phyloP scores from a whole-genome alignment of 2,888 invertebrate genomes.

The Phortica magna region DNA sequence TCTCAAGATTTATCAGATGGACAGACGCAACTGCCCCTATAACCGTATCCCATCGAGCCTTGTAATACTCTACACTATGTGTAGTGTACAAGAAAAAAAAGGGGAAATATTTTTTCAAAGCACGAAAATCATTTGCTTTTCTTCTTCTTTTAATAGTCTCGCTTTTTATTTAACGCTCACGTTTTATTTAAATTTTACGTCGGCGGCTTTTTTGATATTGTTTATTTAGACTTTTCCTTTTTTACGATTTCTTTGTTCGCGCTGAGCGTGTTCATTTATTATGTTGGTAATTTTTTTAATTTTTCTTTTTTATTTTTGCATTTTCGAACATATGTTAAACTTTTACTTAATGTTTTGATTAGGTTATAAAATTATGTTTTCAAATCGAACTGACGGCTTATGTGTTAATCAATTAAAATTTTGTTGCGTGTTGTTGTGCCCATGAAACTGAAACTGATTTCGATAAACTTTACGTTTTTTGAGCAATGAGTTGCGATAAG shows the following conservation, averaged over 20 bases:
- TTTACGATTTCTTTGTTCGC: not conserved
- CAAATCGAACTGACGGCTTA: conserved; percentile 14
- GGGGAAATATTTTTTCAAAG: not conserved
- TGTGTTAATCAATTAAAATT: conserved; percentile 18
- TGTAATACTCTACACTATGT: too few species aligned
- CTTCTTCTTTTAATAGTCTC: not conserved
- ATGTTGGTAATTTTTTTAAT: too few species aligned
- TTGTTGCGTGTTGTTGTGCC: conserved; percentile 3
- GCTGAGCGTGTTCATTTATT: conserved; percentile 8
- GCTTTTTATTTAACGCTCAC: not conserved
- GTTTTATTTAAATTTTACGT: not conserved
- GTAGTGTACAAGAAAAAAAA: not conserved
- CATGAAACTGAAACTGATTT: conserved; percentile 1
- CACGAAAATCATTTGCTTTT: not conserved
- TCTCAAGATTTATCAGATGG: too few species aligned
- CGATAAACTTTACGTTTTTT: not conserved
- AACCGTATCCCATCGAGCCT: too few species aligned
- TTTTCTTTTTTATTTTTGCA: conserved; percentile 5
- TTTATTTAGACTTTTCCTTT: not conserved
- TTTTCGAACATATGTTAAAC: not conserved
- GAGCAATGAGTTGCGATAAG: not conserved
- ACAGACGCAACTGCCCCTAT: too few species aligned
- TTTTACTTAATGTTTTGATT: conserved; percentile 11
- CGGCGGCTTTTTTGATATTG: not conserved
- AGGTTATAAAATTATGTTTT: conserved; percentile 5